Evolutionary conservation across 1,140 invertebrate species (phyloP), one percentile per base, ranked within the genome.

Genomic region (Bathynomus jamesi): DNA sequence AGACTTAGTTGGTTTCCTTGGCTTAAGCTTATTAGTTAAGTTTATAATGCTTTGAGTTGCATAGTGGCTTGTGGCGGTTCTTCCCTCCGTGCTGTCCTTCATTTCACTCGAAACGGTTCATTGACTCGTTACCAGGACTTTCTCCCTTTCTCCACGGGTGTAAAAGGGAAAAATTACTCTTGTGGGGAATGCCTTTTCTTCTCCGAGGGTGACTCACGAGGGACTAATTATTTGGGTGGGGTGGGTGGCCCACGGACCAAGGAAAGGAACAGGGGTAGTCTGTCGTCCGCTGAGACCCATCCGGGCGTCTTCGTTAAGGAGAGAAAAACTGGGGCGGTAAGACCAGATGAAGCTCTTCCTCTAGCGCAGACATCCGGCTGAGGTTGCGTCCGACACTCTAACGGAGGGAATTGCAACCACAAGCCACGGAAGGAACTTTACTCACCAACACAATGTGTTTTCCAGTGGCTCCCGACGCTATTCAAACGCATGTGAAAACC

Each of bases 401-500:
- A 71, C 71, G 71, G 68, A 68, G 65, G 68, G 28, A 31, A 69
- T 67, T 62, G 40, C 40, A 53, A 21, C 11, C 65, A 63, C 75
- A 71, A 73, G 67, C 71, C 75, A 73, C 71, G 71, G 65, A 71
- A 70, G 65, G 71, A 32, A 68, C 60, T n/a, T n/a, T n/a, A n/a
- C n/a, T n/a, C n/a, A n/a, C n/a, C n/a, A n/a, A n/a, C n/a, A n/a
- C n/a, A n/a, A n/a, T 63, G 68, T 67, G 27, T 81, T 75, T 79
- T 80, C 76, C 87, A 90, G 96, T 99, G 79, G 96, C 97, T 71
- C 97, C 97, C 65, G 96, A 99, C 88, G 95, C 95, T 74, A 99
- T 99, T 82, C 94, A 99, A 84, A 92, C 95, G 81, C 95, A 98
- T 84, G 95, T 99, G 69, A 98, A 98, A 85, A 98, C 95, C 61